Evolutionary conservation across 2,888 invertebrate species (phyloP), one percentile per base, ranked within the genome.

Genomic region (Phortica okadai): DNA sequence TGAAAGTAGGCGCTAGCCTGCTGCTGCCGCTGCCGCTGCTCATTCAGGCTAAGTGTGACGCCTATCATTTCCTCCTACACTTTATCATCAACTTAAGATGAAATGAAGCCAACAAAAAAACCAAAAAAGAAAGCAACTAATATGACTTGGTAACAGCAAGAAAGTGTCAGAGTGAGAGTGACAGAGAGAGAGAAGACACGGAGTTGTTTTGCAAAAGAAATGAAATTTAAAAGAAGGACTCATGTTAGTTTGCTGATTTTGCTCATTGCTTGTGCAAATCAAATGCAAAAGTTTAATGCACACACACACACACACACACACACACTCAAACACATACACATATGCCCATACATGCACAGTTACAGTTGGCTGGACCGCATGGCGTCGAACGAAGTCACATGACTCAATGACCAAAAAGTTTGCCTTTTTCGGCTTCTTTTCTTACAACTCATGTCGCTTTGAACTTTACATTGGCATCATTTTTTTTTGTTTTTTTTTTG

Each of bases 341-440:
- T 10, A 45, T 10, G 10, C 45, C 6, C 45, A 45, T 10, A 45
- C 10, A 45, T 45, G 50, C 50, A 50, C 50, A 50, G 50, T 6
- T 21, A 56, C 33, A 82, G 80, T 85, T 87, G 85, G 88, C 85
- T 79, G 88, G 88, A 85, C 85, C 81, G 80, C 81, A 76, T 85
- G 85, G 85, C 85, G 85, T 82, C 73, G 11, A 1, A 2, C 16
- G 25, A 50, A 50, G 45, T 62, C 21, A 5, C 25, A 33, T 58
- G 58, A 58, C 11, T 64, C 62, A 64, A 64, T 64, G 7, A 88
- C 82, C 83, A 82, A 85, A 70, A 85, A 87, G 82, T 85, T 85
- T 86, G 59, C 44, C n/a, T 73, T 42, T 56, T 73, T 21, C 16
- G 16, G n/a, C 44, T 50, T 33, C 10, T 25, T 25, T 16, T 6